Evolutionary conservation across 2,797 vertebrate species (phyloP), one percentile per base, ranked within the genome.

Genomic region (Lacerta viridis): DNA sequence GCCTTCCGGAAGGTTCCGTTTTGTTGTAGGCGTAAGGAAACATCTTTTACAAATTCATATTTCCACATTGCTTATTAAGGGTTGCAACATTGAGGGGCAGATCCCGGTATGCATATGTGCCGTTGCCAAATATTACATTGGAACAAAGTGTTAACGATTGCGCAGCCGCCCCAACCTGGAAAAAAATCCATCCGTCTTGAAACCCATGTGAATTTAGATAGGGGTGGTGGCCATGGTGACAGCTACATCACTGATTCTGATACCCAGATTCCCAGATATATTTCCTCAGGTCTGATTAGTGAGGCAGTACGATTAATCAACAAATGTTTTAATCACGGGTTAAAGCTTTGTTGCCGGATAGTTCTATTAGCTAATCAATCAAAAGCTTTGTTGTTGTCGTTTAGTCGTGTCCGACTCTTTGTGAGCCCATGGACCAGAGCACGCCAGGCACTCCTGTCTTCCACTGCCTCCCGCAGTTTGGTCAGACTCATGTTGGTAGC

Each of bases 301-400:
- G 2, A 83, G 6, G 64, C 25, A 33, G 41, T 25, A 61, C 7
- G 59, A 76, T 85, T 81, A 80, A 85, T 89, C 55, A 71, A 68
- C 84, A 36, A 75, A 81, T 25, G 2, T 68, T 81, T 76, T 85
- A 89, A 76, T 69, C 83, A 55, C 78, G 55, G 71, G 83, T 81
- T 84, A 75, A 85, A 81, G 55, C 85, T 55, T 39, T 81, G 84
- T 71, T 59, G 7, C 55, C 9, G 3, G 39, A 11, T 15, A 33
- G 83, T 69, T 55, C 59, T 85, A 8, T 85, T 89, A 55, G 39
- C 77, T 29, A 39, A 85, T 81, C 27, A 68, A 85, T 81, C n/a
- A 18, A 72, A 72, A 72, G 50, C 50, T 15, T 55, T 13, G 50
- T 15, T 55, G 50, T 15, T 13, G 50, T 50, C 11, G 3, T 55